A percentile compares a stretch with the other conserved stretches of the same genome.
Evolutionary conservation across 2,113 vertebrate genomes (phyloP).

Genomic region (Nicator chloris): DNA sequence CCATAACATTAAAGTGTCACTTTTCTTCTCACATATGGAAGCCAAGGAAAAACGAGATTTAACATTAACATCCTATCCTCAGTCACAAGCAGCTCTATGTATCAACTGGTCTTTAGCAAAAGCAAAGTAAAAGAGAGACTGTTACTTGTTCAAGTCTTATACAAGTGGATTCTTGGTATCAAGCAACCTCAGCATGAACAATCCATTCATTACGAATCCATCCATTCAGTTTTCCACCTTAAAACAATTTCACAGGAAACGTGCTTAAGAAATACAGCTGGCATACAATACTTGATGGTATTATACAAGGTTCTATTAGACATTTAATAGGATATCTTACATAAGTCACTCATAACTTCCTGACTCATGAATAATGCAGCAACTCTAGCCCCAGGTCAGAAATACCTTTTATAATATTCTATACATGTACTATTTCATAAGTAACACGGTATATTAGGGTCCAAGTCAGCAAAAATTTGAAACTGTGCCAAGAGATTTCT

Average conservation of each 20-base stretch:
- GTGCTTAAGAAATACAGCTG: background rate
- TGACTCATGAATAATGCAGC: background rate
- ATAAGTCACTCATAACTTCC: background rate
- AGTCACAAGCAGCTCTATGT: background rate
- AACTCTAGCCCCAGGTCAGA: background rate
- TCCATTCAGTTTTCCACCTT: background rate
- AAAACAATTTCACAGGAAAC: background rate
- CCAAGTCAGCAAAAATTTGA: background rate
- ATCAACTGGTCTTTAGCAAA: background rate
- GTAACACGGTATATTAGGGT: background rate
- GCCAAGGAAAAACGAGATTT: background rate
- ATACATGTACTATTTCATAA: background rate
- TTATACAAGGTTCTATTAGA: background rate
- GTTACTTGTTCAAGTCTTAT: background rate
- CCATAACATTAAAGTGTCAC: background rate
- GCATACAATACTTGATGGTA: background rate
- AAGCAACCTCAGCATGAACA: background rate
- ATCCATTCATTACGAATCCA: background rate
- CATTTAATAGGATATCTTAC: background rate
- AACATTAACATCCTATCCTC: background rate
- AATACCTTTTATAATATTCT: background rate
- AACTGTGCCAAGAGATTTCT: background rate
- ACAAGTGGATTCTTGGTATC: background rate
- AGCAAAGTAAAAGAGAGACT: background rate
- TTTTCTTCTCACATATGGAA: background rate